Evolutionary conservation across 2,888 invertebrate species (phyloP).

Genomic region (Nomada hirtipes): DNA sequence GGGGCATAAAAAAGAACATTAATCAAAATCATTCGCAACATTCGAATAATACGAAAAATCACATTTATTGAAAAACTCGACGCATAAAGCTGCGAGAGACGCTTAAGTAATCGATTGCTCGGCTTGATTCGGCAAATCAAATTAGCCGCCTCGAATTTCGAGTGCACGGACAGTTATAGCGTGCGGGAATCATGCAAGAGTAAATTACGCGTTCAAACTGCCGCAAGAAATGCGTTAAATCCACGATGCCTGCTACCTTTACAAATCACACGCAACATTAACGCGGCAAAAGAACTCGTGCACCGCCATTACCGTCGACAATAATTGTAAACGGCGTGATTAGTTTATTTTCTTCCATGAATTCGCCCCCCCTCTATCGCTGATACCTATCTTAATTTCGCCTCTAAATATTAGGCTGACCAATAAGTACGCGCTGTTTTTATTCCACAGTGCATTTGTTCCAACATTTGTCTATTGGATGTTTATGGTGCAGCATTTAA

Average conservation of each 20-base stretch:
- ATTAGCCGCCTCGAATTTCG: constrained; percentile 16
- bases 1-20: no score
- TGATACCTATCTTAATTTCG: not conserved
- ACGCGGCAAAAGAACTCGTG: not conserved
- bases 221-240: constrained; percentile 5
- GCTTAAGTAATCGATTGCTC: not conserved
- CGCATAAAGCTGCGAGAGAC: not conserved
- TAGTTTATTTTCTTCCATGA: not conserved
- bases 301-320: not conserved
- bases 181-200: not conserved
- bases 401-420: no score
- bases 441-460: no score
- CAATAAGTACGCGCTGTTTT: no score
- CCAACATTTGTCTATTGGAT: no score
- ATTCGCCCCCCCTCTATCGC: not conserved
- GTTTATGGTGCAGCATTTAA: no score
- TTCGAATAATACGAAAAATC: not conserved
- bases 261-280: not conserved
- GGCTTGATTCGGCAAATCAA: constrained; percentile 14
- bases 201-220: constrained; percentile 12
- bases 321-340: not conserved
- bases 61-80: not conserved
- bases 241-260: not conserved
- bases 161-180: not conserved
- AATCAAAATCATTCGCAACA: not conserved